Conservation (phyloP, 1,140 invertebrate species). For the Pachyrhynchus sulphureomaculatus region DNA sequence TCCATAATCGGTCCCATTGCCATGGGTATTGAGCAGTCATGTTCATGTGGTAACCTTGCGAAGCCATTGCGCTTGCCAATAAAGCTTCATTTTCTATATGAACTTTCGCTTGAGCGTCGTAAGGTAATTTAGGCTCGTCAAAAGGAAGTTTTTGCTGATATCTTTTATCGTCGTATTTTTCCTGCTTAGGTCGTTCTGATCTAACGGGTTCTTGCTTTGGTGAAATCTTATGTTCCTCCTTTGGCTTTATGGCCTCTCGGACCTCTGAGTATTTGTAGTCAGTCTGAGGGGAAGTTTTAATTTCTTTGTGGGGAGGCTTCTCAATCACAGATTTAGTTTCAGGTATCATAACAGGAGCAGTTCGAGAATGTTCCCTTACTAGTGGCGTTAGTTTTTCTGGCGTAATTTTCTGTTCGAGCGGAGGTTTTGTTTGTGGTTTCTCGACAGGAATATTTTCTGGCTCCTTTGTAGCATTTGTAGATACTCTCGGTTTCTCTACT, state of each 20-base stretch:
- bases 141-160: constrained; percentile 35
- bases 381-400: too few relatives aligned
- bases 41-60: constrained; percentile 48
- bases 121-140: constrained; percentile 37
- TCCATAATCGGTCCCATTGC: constrained; percentile 59
- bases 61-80: constrained; percentile 58
- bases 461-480: too few relatives aligned
- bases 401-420: too few relatives aligned
- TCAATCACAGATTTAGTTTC: constrained; percentile 30
- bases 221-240: constrained; percentile 46
- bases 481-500: neutral
- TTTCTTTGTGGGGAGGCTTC: constrained; percentile 23
- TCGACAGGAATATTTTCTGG: too few relatives aligned
- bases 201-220: constrained; percentile 47
- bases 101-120: constrained; percentile 39
- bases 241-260: constrained; percentile 44
- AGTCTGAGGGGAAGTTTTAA: constrained; percentile 9
- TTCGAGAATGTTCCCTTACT: too few relatives aligned
- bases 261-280: constrained; percentile 36
- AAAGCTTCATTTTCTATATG: constrained; percentile 53
- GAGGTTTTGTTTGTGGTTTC: too few relatives aligned
- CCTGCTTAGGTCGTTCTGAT: constrained; percentile 44
- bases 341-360: neutral
- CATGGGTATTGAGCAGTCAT: constrained; percentile 62
- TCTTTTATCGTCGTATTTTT: constrained; percentile 42